Conservation (phyloP, 1,140 invertebrate species). For the Heterodera carotae region DNA sequence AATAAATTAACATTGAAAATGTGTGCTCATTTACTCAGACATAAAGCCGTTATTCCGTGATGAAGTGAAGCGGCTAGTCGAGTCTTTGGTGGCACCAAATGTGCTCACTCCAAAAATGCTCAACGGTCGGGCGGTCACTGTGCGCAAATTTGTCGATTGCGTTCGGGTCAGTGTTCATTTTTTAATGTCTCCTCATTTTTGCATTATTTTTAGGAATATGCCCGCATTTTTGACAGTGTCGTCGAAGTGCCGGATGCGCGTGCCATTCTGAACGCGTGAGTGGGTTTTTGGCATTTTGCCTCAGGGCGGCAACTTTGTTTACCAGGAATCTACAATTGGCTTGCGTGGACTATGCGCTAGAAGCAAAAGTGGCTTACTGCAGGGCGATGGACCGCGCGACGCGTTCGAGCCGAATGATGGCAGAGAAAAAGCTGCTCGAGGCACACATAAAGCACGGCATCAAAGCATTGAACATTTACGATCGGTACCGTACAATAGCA, state of each 20-base stretch:
- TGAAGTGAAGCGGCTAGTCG: conserved; percentile 58
- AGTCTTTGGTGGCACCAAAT: conserved; percentile 51
- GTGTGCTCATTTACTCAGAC: conserved; percentile 45
- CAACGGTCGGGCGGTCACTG: conserved; percentile 62
- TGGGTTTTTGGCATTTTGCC: conserved; percentile 24
- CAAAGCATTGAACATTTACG: conserved; percentile 62
- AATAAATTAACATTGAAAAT: conserved; percentile 2
- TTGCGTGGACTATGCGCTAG: conserved; percentile 45
- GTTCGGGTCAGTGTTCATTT: conserved; percentile 46
- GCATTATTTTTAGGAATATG: conserved; percentile 55
- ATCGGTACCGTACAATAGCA: conserved; percentile 25
- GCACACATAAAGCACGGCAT: conserved; percentile 64
- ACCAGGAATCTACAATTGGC: conserved; percentile 20
- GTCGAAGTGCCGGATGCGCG: conserved; percentile 51
- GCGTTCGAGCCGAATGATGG: conserved; percentile 55
- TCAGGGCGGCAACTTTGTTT: neutral
- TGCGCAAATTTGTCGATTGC: conserved; percentile 62
- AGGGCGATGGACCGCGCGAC: conserved; percentile 52
- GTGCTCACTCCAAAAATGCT: conserved; percentile 57
- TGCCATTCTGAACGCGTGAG: conserved; percentile 53
- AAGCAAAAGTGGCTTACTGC: conserved; percentile 53
- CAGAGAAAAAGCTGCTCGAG: conserved; percentile 63
- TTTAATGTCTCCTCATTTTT: neutral
- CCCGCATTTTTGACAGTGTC: conserved; percentile 51
- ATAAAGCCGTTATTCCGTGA: conserved; percentile 63